A percentile compares a stretch with the other conserved stretches of the same genome.
Conservation (phyloP, 2,113 vertebrate species). For the Ciconia maguari region DNA sequence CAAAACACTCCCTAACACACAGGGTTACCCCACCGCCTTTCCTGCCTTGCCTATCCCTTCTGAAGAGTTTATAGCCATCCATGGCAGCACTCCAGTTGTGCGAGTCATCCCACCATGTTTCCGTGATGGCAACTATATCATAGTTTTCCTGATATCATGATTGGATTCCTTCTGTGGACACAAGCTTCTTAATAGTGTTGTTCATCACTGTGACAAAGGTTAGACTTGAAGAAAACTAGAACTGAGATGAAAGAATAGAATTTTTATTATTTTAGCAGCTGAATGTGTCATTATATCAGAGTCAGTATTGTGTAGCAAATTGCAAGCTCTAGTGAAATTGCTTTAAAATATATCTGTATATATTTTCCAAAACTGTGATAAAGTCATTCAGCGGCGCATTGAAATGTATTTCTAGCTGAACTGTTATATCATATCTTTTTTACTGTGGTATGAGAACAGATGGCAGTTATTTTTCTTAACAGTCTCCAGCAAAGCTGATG, state of each 20-base stretch:
- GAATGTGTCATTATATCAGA: slow-evolving; percentile 62
- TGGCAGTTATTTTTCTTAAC: slow-evolving; percentile 1
- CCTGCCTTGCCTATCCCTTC: too few relatives aligned
- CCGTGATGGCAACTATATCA: too few relatives aligned
- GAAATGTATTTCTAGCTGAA: slow-evolving; percentile 42
- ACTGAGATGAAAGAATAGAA: slow-evolving; percentile 31
- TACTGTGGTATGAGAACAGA: background rate
- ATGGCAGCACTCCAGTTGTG: too few relatives aligned
- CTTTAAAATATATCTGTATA: slow-evolving; percentile 53
- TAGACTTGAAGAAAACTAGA: background rate
- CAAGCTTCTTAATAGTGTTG: slow-evolving; percentile 26
- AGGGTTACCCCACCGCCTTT: too few relatives aligned
- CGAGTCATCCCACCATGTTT: too few relatives aligned
- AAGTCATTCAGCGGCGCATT: slow-evolving; percentile 29
- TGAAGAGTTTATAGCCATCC: too few relatives aligned
- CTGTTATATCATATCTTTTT: background rate
- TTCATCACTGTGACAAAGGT: slow-evolving; percentile 63
- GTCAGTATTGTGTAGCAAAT: slow-evolving; percentile 43
- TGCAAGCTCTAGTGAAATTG: slow-evolving; percentile 53
- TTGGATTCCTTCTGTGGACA: slow-evolving; percentile 34
- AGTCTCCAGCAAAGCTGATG: background rate
- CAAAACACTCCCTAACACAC: too few relatives aligned
- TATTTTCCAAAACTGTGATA: slow-evolving; percentile 50
- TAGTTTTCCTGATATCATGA: background rate
- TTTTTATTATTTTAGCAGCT: slow-evolving; percentile 65